These are phyloP conservation scores for Morone saxatilis DNA, from an alignment of 2,113 vertebrate species.

Conservation along the genomic window DNA sequence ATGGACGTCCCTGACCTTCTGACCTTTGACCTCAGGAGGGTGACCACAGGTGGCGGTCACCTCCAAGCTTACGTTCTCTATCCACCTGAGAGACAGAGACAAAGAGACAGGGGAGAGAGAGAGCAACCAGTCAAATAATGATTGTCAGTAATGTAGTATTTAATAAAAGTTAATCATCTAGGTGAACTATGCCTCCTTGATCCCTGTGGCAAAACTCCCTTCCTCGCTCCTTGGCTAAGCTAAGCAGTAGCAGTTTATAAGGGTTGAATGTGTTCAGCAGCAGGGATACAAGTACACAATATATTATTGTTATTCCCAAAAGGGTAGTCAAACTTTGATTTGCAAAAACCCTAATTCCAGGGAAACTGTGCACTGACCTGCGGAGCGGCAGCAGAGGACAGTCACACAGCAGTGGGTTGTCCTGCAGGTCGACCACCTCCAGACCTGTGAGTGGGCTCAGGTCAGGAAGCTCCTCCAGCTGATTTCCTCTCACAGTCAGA, in stretches of 20 bases:
- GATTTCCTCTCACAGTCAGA: conserved; percentile 90
- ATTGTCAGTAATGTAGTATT: background rate
- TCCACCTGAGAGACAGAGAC: conserved; percentile 86
- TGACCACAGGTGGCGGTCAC: conserved; percentile 85
- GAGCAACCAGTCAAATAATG: background rate
- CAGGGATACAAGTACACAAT: background rate
- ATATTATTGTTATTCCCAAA: background rate
- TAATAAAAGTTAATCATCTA: background rate
- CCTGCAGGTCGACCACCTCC: conserved; percentile 87
- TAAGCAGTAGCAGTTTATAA: background rate
- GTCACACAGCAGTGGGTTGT: conserved; percentile 90
- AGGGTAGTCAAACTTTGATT: background rate
- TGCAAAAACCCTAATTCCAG: background rate
- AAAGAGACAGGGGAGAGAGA: conserved; percentile 3
- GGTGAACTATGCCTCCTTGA: background rate
- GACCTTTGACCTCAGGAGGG: conserved; percentile 84
- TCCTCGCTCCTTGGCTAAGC: background rate
- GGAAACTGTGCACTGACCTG: conserved; percentile 81
- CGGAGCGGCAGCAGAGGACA: conserved; percentile 87
- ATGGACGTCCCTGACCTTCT: conserved; percentile 82
- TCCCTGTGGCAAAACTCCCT: background rate
- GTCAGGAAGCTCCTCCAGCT: conserved; percentile 84
- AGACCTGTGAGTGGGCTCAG: conserved; percentile 84
- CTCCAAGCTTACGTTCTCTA: conserved; percentile 86
- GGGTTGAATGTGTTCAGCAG: background rate